Percentiles rank a stretch among this genome's conserved stretches.
phyloP scores from a whole-genome alignment of 2,113 vertebrate genomes.

The Bufo gargarizans region DNA sequence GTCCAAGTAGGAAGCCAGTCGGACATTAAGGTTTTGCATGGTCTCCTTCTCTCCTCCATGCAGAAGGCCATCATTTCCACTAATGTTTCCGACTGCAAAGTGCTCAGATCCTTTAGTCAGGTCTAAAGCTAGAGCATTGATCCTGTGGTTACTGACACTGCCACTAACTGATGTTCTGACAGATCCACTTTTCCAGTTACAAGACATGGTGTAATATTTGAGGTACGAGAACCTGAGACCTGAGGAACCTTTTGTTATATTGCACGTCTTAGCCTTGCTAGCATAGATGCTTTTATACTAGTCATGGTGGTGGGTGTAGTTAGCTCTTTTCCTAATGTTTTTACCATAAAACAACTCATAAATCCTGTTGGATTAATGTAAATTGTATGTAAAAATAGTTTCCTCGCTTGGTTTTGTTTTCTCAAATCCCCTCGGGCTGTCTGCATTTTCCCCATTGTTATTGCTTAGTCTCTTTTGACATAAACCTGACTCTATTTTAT shows the following conservation, averaged over 20 bases:
- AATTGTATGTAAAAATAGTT: conserved; percentile 14
- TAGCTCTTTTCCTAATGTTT: conserved; percentile 22
- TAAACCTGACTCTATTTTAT: conserved; percentile 1
- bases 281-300: conserved; percentile 16
- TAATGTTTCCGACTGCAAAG: conserved; percentile 37
- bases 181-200: conserved; percentile 45
- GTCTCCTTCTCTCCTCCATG: conserved; percentile 82
- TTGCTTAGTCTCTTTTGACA: background rate
- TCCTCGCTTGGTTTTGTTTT: conserved; percentile 18
- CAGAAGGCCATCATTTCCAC: conserved; percentile 63
- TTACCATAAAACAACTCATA: conserved; percentile 40
- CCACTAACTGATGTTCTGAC: conserved; percentile 22
- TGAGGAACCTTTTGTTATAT: background rate
- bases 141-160: conserved; percentile 15
- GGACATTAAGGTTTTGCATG: conserved; percentile 90
- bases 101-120: conserved; percentile 35
- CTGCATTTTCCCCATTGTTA: conserved; percentile 28
- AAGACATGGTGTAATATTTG: conserved; percentile 25
- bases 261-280: background rate
- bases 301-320: conserved; percentile 16
- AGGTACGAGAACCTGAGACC: background rate
- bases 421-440: conserved; percentile 5
- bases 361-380: conserved; percentile 44
- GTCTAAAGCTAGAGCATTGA: conserved; percentile 27
- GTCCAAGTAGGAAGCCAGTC: conserved; percentile 82